Conservation (phyloP, 2,797 vertebrate species). For the Eidolon dupreanum region DNA sequence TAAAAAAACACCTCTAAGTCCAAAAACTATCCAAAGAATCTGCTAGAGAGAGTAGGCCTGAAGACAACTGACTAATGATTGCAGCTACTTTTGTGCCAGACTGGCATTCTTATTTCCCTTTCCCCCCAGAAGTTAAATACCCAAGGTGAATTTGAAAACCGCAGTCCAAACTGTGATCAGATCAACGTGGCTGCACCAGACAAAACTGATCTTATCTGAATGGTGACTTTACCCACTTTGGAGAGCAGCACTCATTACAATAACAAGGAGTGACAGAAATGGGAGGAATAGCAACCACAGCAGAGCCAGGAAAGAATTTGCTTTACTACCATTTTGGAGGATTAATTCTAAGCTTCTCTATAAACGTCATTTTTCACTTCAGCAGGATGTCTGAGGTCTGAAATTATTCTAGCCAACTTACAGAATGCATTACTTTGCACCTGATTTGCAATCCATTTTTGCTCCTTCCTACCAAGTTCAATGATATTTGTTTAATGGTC, state of each 20-base stretch:
- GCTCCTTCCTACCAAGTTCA: constrained; percentile 54
- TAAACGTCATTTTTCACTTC: constrained; percentile 81
- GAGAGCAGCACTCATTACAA: constrained; percentile 81
- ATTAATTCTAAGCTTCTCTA: constrained; percentile 77
- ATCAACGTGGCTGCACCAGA: constrained; percentile 83
- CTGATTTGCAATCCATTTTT: constrained; percentile 68
- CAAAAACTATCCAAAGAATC: not conserved
- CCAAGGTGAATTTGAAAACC: constrained; percentile 83
- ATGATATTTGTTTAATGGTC: constrained; percentile 68
- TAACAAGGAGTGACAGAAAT: constrained; percentile 83
- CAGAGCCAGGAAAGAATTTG: constrained; percentile 75
- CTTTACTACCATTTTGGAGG: constrained; percentile 78
- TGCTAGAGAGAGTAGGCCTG: constrained; percentile 18
- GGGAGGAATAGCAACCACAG: constrained; percentile 67
- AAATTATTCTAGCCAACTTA: constrained; percentile 71
- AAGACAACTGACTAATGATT: constrained; percentile 43
- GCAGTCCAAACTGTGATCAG: constrained; percentile 80
- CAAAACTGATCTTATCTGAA: constrained; percentile 84
- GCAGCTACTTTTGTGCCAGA: constrained; percentile 55
- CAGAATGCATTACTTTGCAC: constrained; percentile 64
- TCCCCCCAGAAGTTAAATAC: constrained; percentile 74
- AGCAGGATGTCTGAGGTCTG: constrained; percentile 69
- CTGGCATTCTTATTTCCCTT: constrained; percentile 75
- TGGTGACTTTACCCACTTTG: constrained; percentile 83
- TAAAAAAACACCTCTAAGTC: not conserved